A percentile compares a stretch with the other conserved stretches of the same genome.
Conservation (phyloP, 2,113 vertebrate species). For the Oostethus manadensis region DNA sequence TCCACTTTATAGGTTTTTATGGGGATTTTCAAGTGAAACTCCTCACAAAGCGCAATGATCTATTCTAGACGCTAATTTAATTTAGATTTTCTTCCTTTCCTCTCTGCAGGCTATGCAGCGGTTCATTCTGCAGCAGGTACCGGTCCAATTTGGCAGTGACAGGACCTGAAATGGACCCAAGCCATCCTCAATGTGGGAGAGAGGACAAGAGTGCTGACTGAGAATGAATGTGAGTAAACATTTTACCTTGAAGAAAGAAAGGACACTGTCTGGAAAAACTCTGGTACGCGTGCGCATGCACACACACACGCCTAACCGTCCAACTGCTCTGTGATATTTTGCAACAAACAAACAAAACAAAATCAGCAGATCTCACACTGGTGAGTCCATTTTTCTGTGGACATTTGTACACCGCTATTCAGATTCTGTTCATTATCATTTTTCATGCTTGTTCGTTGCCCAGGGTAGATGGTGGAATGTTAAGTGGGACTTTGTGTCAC, state of each 20-base stretch:
- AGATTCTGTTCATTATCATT: neutral
- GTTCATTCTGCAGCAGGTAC: conserved; percentile 38
- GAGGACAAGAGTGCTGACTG: conserved; percentile 54
- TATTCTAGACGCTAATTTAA: conserved; percentile 25
- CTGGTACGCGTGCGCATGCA: neutral
- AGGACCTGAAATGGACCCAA: conserved; percentile 46
- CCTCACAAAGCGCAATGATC: neutral
- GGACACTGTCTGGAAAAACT: conserved; percentile 15
- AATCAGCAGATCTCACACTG: conserved; percentile 37
- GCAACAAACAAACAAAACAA: conserved; percentile 40
- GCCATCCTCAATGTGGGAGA: conserved; percentile 40
- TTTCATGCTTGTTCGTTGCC: neutral
- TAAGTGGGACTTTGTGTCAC: neutral
- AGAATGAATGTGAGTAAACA: conserved; percentile 39
- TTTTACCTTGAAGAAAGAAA: conserved; percentile 15
- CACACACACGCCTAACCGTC: conserved; percentile 12
- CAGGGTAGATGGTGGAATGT: neutral
- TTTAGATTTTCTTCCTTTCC: conserved; percentile 19
- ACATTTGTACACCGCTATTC: conserved; percentile 20
- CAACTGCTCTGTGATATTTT: conserved; percentile 39
- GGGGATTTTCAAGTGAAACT: conserved; percentile 1
- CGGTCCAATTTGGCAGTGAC: conserved; percentile 49
- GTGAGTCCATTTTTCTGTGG: conserved; percentile 25
- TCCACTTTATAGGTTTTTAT: neutral
- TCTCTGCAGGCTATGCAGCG: conserved; percentile 33